Evolutionary conservation across 1,140 invertebrate genomes (phyloP), one percentile per base, ranked within the genome.

Genomic region (Drosophila busckii): DNA sequence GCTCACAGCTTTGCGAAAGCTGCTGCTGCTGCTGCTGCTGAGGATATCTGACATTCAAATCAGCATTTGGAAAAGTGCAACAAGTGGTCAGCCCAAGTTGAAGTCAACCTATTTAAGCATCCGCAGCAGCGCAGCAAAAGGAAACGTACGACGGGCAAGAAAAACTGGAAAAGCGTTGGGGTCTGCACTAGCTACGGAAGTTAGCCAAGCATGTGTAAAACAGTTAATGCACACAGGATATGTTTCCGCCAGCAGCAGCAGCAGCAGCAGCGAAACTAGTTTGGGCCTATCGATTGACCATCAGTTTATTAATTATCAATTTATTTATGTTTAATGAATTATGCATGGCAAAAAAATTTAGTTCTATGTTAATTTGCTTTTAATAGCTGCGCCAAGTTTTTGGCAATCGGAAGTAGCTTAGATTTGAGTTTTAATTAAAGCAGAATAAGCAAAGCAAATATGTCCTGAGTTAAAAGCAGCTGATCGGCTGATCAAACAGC

Each of bases 171-270:
- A 68, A 56, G 40, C 42, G 35, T 29, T 20, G 29, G n/a, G n/a
- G n/a, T n/a, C 22, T 38, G 38, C 22, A 46, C 26, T 45, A 32
- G 10, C 50, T 69, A 53, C 75, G 75, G 75, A 82, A 82, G 75
- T 82, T 82, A 59, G 60, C 68, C 63, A 64, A 82, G 60, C 70
- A 73, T 55, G 69, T 68, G 75, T 65, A 75, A 75, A 82, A 82
- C 69, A 83, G 75, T 82, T 82, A 82, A 82, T 82, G 69, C 65
- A 73, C 75, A 82, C 75, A 82, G 75, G 75, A 82, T 82, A 82
- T 82, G 61, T 82, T 82, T 82, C 75, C 75, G 75, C 53, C n/a
- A 49, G 20, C 41, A 54, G n/a, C n/a, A n/a, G n/a, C n/a, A n/a
- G n/a, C n/a, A n/a, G n/a, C n/a, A n/a, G n/a, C n/a, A n/a, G n/a